Percentiles rank a stretch among this genome's conserved stretches.
These are phyloP conservation scores for Drosophila robusta DNA, from an alignment of 2,888 invertebrate genomes.

Conservation along the genomic window DNA sequence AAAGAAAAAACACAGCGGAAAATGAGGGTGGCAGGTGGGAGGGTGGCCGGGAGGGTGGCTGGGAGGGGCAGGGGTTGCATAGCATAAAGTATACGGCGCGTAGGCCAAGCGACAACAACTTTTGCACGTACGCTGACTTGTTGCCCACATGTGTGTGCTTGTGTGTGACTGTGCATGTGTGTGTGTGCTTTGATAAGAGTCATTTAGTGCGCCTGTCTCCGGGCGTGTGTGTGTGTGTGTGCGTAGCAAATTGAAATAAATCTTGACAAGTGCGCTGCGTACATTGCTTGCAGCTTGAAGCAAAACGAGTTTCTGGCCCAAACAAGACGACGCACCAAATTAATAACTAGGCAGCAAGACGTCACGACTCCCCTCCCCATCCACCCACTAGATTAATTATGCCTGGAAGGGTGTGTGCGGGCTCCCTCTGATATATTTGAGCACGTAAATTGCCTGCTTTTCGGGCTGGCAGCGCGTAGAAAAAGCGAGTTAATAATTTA, in stretches of 20 bases:
- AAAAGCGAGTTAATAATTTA: conserved; percentile 62
- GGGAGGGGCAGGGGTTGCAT: conserved; percentile 1
- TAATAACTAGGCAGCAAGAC: conserved; percentile 58
- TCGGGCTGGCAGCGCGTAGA: conserved; percentile 10
- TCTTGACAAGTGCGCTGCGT: conserved; percentile 71
- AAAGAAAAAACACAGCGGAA: conserved; percentile 17
- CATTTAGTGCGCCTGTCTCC: conserved; percentile 39
- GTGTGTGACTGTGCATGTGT: too few species aligned
- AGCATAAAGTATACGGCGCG: conserved; percentile 53
- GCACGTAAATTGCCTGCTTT: conserved; percentile 46
- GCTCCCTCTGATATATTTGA: conserved; percentile 39
- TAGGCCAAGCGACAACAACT: conserved; percentile 47
- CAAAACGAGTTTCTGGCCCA: conserved; percentile 33
- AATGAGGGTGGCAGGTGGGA: neutral
- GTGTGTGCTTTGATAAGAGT: conserved; percentile 59
- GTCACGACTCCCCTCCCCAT: conserved; percentile 4
- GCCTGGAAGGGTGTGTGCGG: conserved; percentile 17
- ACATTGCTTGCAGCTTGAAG: conserved; percentile 38
- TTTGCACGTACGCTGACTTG: conserved; percentile 64
- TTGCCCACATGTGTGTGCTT: conserved; percentile 45
- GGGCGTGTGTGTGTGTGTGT: conserved; percentile 28
- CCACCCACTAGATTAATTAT: conserved; percentile 61
- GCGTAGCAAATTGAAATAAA: conserved; percentile 74
- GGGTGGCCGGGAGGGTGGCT: neutral
- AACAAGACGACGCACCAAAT: conserved; percentile 43